Percentiles rank a stretch among this genome's conserved stretches.
phyloP scores from a whole-genome alignment of 2,797 vertebrate species.

The Acanthurus leucopareius region DNA sequence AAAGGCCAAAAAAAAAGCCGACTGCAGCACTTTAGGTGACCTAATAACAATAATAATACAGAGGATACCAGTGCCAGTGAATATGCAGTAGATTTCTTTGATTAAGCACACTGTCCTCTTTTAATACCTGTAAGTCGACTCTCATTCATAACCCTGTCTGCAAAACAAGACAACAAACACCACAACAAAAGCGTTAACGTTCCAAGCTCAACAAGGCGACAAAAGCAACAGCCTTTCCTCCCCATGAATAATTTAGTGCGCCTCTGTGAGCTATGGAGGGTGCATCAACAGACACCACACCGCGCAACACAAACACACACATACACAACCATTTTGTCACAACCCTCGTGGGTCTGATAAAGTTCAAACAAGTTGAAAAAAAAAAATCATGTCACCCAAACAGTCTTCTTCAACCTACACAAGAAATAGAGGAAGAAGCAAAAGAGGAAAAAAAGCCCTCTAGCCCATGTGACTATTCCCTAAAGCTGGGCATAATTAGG shows the following conservation, averaged over 20 bases:
- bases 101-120: constrained; percentile 31
- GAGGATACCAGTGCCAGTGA: constrained; percentile 16
- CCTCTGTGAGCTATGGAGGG: constrained; percentile 75
- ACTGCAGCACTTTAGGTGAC: constrained; percentile 54
- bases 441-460: constrained; percentile 71
- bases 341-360: constrained; percentile 86
- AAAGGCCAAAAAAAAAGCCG: constrained; percentile 56
- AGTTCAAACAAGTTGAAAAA: constrained; percentile 86
- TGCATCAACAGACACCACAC: constrained; percentile 75
- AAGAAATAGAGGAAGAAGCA: constrained; percentile 54
- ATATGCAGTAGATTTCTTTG: constrained; percentile 17
- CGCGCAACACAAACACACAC: constrained; percentile 81
- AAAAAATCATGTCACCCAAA: constrained; percentile 72
- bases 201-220: constrained; percentile 79
- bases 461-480: constrained; percentile 90
- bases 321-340: constrained; percentile 85
- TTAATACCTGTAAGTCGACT: constrained; percentile 59
- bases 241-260: constrained; percentile 85
- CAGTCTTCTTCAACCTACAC: constrained; percentile 71
- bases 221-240: constrained; percentile 85
- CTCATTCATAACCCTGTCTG: constrained; percentile 65
- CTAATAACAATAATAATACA: constrained; percentile 69
- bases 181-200: constrained; percentile 81
- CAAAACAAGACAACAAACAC: constrained; percentile 72
- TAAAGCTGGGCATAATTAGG: constrained; percentile 93